phyloP scores from a whole-genome alignment of 2,888 invertebrate genomes.

The Yponomeuta evonymella region DNA sequence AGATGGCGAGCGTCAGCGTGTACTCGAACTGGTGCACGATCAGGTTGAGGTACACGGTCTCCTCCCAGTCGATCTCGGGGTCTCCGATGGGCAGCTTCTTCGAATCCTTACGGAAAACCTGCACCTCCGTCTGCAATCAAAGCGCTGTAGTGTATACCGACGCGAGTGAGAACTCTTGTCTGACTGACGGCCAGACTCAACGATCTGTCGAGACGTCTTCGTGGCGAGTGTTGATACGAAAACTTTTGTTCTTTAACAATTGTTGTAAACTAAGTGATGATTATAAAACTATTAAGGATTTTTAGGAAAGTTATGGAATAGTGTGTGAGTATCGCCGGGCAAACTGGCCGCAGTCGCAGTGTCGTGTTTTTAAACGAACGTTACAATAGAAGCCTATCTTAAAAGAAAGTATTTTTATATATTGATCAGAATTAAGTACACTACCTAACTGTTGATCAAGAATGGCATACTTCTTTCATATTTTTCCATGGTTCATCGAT shows the following conservation, averaged over 20 bases:
- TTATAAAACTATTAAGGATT: conserved; percentile 7
- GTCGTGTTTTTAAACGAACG: conserved; percentile 26
- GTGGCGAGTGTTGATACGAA: conserved; percentile 18
- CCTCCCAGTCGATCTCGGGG: conserved; percentile 98
- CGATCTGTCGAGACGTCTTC: not conserved
- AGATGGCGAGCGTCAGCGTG: conserved; percentile 97
- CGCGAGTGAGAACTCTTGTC: not conserved
- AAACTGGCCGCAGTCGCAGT: conserved; percentile 22
- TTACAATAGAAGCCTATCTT: conserved; percentile 51
- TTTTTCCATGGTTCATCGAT: conserved; percentile 46
- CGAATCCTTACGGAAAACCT: conserved; percentile 98
- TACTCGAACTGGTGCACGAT: conserved; percentile 99
- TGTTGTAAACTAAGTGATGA: conserved; percentile 9
- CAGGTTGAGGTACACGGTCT: conserved; percentile 98
- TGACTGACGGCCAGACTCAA: not conserved
- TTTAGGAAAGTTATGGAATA: not conserved
- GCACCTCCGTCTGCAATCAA: conserved; percentile 88
- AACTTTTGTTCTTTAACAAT: conserved; percentile 1
- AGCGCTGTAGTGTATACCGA: conserved; percentile 17
- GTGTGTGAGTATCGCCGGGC: not conserved
- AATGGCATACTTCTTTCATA: conserved; percentile 49
- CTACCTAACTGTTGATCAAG: conserved; percentile 53
- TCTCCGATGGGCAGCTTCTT: conserved; percentile 97
- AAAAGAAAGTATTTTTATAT: conserved; percentile 71
- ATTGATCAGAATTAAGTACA: conserved; percentile 69